Evolutionary conservation across 2,797 vertebrate species (phyloP).

Genomic region (Protonibea diacanthus): DNA sequence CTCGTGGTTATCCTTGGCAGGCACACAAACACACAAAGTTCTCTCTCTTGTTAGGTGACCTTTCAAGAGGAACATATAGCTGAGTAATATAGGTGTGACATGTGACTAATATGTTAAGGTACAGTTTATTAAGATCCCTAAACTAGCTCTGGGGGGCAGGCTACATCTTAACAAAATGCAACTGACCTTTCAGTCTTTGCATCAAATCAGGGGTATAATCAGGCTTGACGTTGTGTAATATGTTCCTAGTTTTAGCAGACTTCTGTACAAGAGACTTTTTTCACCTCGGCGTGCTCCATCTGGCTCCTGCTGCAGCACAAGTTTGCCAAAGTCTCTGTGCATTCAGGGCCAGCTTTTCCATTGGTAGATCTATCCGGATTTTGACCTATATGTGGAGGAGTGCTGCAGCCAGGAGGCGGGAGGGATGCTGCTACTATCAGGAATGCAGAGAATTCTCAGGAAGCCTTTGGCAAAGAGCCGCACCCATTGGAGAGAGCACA

Average conservation of each 20-base stretch:
- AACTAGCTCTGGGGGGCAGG: background rate
- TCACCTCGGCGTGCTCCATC: conserved; percentile 39
- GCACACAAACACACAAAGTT: conserved; percentile 12
- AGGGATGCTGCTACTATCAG: conserved; percentile 63
- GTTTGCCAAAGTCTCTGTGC: conserved; percentile 7
- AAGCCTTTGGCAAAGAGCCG: conserved; percentile 66
- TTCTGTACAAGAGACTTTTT: conserved; percentile 6
- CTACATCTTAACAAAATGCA: background rate
- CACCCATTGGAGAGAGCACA: conserved; percentile 53
- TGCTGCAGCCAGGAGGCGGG: conserved; percentile 52
- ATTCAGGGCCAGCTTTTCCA: conserved; percentile 11
- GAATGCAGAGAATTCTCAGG: conserved; percentile 74
- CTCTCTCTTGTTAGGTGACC: conserved; percentile 5
- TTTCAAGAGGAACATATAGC: background rate
- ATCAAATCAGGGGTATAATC: conserved; percentile 15
- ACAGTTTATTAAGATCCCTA: background rate
- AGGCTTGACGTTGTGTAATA: background rate
- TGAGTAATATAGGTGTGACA: conserved; percentile 3
- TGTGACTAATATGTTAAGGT: background rate
- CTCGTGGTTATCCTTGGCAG: conserved; percentile 32
- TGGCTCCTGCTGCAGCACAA: conserved; percentile 43
- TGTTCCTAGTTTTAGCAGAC: background rate
- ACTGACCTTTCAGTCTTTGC: conserved; percentile 9
- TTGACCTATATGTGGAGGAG: conserved; percentile 65
- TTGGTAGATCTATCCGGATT: conserved; percentile 24